Percentiles rank a stretch among this genome's conserved stretches.
These are phyloP conservation scores for Neogale vison DNA, from an alignment of 2,113 vertebrate species.

Conservation along the genomic window DNA sequence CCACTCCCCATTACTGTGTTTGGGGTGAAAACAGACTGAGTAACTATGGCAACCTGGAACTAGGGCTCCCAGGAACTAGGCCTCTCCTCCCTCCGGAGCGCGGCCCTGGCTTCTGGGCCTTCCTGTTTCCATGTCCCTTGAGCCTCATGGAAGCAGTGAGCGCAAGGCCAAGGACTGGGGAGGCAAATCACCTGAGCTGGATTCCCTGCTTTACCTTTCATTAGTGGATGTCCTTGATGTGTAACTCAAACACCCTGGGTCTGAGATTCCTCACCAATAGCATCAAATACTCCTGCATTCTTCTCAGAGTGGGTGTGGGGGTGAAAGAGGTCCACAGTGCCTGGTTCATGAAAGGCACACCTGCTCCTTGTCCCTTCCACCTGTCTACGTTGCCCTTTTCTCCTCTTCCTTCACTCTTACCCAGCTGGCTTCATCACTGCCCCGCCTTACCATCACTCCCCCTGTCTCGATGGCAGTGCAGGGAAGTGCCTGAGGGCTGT, in stretches of 20 bases:
- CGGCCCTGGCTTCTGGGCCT: constrained; percentile 14
- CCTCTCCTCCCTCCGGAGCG: constrained; percentile 54
- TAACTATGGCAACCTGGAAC: constrained; percentile 71
- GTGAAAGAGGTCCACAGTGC: too few relatives aligned
- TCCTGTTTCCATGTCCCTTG: not conserved
- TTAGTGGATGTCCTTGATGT: not conserved
- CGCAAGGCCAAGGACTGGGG: not conserved
- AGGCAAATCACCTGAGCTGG: not conserved
- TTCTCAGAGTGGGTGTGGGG: not conserved
- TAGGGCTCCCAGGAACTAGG: constrained; percentile 65
- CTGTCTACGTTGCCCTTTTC: not conserved
- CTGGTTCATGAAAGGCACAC: not conserved
- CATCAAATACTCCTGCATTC: too few relatives aligned
- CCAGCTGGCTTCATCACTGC: not conserved
- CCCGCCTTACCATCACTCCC: not conserved
- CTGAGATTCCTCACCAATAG: not conserved
- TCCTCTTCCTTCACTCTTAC: not conserved
- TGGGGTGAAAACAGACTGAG: constrained; percentile 75
- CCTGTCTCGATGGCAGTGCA: not conserved
- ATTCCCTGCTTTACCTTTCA: not conserved
- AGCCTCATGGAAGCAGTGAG: not conserved
- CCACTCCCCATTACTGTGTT: constrained; percentile 70
- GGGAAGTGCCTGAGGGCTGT: not conserved
- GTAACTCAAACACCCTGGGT: not conserved
- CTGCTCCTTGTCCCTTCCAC: not conserved